Base-by-base conservation (phyloP, 1,140 invertebrate genomes). In the Hydropsyche tenuis region DNA sequence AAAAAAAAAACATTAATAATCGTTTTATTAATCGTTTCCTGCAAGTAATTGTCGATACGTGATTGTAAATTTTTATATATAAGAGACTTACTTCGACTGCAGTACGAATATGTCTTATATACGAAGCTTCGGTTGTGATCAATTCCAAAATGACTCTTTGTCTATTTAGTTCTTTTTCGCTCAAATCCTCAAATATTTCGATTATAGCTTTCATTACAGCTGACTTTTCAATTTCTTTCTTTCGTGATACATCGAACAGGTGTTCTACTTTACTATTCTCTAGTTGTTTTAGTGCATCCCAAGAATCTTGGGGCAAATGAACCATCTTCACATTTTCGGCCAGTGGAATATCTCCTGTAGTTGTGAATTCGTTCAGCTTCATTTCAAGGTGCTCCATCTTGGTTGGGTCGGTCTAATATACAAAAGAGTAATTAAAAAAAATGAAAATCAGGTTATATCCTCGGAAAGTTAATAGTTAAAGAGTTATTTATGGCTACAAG, bases 141-240 rank as follows among this genome's bases (percentile, higher is more conserved):
- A 77, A 14, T 22, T 77, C 75, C 22, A 74, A 64, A 16, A 77
- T 72, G 0, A 74, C 60, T 0, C 75, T 16, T 42, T 77, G 75
- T 18, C 73, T 37, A 6, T 60, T 43, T 16, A 64, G 3, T 51
- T 77, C 73, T 37, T 66, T 60, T 42, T 42, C 18, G 45, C 42
- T 42, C 6, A 74, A 9, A 16, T 48, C 75, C 72, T 16, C 2
- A 51, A 66, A 27, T 60, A 60, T 22, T 60, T 12, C 16, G 6
- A 60, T 23, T 20, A 14, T 23, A 4, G 11, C 4, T 14, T 60
- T 22, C 18, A 60, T 22, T 3, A 12, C 16, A 4, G 4, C 53
- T 3, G 11, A 12, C 18, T 22, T 14, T 14, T 27, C 25, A 60
- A 20, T 22, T 20, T 22, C 18, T 20, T 23, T 6, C 7, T 23